A percentile compares a stretch with the other conserved stretches of the same genome.
phyloP scores from a whole-genome alignment of 2,113 vertebrate genomes.

The Cryptotis parvus region DNA sequence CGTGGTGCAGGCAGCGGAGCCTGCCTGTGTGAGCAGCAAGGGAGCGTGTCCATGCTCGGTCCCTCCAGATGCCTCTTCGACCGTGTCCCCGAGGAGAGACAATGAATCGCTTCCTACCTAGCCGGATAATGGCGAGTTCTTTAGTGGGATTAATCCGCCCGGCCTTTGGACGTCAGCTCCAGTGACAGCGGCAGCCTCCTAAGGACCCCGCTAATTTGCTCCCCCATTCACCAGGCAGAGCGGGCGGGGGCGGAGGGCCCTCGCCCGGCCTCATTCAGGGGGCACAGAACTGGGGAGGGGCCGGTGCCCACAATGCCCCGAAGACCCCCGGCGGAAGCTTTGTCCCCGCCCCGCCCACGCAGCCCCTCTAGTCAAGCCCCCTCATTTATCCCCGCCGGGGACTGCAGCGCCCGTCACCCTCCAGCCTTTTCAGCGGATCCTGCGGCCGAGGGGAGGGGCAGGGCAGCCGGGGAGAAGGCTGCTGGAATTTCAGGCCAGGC shows the following conservation, averaged over 20 bases:
- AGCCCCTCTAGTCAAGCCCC: constrained; percentile 87
- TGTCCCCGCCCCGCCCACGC: constrained; percentile 84
- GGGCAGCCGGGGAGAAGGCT: constrained; percentile 30
- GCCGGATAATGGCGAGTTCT: constrained; percentile 84
- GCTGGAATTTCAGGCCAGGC: background rate
- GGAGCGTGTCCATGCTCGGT: background rate
- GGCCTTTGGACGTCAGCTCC: constrained; percentile 87
- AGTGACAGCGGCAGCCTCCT: constrained; percentile 89
- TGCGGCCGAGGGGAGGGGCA: constrained; percentile 71
- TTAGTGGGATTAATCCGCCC: constrained; percentile 86
- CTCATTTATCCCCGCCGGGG: constrained; percentile 83
- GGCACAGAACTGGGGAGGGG: constrained; percentile 90
- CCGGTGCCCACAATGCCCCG: constrained; percentile 90
- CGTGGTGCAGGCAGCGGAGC: too few relatives aligned
- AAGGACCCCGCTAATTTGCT: constrained; percentile 91
- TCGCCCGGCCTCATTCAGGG: constrained; percentile 90
- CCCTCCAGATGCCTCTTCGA: too few relatives aligned
- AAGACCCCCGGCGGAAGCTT: constrained; percentile 91
- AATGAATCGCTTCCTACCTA: constrained; percentile 87
- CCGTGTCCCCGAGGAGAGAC: constrained; percentile 71
- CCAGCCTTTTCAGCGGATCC: constrained; percentile 85
- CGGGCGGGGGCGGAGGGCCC: constrained; percentile 88
- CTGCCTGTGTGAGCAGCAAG: background rate
- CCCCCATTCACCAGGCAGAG: constrained; percentile 90
- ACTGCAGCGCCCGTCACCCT: constrained; percentile 84